phyloP scores from a whole-genome alignment of 2,113 vertebrate genomes.

The Oreocharis arfaki region DNA sequence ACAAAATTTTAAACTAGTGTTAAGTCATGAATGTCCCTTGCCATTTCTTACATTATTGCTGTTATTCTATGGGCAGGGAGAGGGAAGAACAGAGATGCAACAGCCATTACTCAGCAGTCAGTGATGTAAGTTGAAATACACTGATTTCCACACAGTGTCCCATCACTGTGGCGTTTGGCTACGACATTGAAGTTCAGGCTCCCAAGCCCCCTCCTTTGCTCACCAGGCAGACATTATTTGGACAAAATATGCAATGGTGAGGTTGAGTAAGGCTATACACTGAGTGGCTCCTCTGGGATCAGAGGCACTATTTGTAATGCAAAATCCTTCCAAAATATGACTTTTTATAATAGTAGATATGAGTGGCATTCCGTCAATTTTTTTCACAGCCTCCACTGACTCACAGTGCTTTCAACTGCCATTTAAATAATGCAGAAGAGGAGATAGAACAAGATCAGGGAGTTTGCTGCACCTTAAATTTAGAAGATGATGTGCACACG shows the following conservation, averaged over 20 bases:
- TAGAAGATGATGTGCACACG: background rate
- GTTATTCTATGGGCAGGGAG: background rate
- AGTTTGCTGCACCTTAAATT: background rate
- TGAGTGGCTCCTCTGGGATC: background rate
- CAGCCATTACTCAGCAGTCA: background rate
- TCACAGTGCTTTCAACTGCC: background rate
- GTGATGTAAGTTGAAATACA: background rate
- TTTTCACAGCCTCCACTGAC: background rate
- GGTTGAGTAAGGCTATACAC: background rate
- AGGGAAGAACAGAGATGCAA: background rate
- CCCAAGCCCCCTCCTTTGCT: background rate
- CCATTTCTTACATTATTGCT: background rate
- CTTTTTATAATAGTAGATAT: background rate
- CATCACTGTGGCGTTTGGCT: background rate
- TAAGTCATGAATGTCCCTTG: background rate
- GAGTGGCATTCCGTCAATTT: background rate
- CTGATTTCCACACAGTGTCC: background rate
- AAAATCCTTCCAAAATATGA: background rate
- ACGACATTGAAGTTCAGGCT: background rate
- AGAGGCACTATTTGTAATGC: background rate
- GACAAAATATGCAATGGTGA: background rate
- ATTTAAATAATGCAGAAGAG: slow-evolving; percentile 26
- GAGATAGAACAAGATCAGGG: background rate
- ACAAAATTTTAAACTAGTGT: background rate
- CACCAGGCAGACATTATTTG: background rate